Evolutionary conservation across 2,113 vertebrate species (phyloP).

Genomic region (Melanotaenia duboulayi): DNA sequence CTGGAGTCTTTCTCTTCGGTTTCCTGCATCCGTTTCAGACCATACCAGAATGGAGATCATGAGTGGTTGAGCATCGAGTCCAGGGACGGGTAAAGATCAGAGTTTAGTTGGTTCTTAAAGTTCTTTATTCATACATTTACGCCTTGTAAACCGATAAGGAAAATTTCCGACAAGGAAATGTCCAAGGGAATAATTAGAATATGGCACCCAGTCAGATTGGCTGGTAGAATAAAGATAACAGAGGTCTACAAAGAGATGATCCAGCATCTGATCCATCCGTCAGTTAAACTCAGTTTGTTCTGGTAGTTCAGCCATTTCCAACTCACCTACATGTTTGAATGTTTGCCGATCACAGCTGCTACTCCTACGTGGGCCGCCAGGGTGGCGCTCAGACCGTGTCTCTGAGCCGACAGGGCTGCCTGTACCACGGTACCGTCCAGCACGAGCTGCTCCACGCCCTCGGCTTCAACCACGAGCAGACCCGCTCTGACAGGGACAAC

Average conservation of each 20-base stretch:
- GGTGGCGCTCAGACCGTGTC: conserved; percentile 73
- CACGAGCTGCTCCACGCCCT: conserved; percentile 81
- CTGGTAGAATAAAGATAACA: too few species aligned
- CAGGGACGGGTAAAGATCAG: conserved; percentile 45
- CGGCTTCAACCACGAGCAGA: conserved; percentile 83
- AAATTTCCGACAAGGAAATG: too few species aligned
- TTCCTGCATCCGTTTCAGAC: conserved; percentile 78
- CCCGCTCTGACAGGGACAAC: conserved; percentile 75
- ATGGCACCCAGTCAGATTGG: too few species aligned
- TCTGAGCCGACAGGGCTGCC: conserved; percentile 61
- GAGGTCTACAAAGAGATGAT: too few species aligned
- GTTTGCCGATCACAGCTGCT: conserved; percentile 66
- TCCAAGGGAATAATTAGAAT: too few species aligned
- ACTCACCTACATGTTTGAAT: neutral
- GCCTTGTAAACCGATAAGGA: neutral
- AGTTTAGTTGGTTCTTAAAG: fast-evolving
- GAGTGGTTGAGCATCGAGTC: conserved; percentile 77
- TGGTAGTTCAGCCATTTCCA: too few species aligned
- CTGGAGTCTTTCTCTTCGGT: conserved; percentile 67
- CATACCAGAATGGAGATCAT: conserved; percentile 46
- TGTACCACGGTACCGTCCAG: conserved; percentile 68
- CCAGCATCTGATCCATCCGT: too few species aligned
- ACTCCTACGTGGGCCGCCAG: conserved; percentile 68
- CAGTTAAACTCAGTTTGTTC: too few species aligned
- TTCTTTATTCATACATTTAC: too few species aligned